Evolutionary conservation across 2,797 vertebrate species (phyloP).

Genomic region (Falco naumanni): DNA sequence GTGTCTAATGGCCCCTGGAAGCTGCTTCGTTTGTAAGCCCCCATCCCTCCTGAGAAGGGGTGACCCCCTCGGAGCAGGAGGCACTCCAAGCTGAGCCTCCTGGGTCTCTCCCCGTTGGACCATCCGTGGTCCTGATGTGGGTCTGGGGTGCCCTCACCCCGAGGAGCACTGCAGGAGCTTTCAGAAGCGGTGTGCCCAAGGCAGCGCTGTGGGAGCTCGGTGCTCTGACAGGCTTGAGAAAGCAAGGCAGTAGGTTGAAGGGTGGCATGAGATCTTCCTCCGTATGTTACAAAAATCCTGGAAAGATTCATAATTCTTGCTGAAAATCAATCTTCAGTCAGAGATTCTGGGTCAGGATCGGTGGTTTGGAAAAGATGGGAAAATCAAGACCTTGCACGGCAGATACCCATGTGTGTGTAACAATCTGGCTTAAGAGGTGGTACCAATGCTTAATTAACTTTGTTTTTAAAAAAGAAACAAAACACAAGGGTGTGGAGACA

Average conservation of each 20-base stretch:
- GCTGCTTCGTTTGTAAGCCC: background rate
- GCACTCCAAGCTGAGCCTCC: background rate
- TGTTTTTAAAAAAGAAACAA: background rate
- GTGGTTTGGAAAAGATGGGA: background rate
- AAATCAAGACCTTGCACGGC: accelerated
- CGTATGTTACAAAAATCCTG: background rate
- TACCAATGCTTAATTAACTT: background rate
- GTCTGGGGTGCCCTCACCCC: background rate
- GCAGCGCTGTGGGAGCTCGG: accelerated
- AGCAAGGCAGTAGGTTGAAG: background rate
- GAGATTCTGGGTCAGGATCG: background rate
- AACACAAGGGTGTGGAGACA: background rate
- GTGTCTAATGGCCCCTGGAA: background rate
- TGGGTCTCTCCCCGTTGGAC: background rate
- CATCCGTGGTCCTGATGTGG: background rate
- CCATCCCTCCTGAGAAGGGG: background rate
- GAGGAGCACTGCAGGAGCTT: background rate
- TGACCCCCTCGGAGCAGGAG: background rate
- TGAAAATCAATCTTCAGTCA: background rate
- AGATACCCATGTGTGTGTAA: background rate
- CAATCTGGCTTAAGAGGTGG: background rate
- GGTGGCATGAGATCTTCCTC: background rate
- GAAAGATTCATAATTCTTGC: background rate
- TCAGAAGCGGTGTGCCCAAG: accelerated
- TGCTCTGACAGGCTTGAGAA: background rate